These are phyloP conservation scores for Rousettus leschenaultii DNA, from an alignment of 2,113 vertebrate genomes.

Conservation along the genomic window DNA sequence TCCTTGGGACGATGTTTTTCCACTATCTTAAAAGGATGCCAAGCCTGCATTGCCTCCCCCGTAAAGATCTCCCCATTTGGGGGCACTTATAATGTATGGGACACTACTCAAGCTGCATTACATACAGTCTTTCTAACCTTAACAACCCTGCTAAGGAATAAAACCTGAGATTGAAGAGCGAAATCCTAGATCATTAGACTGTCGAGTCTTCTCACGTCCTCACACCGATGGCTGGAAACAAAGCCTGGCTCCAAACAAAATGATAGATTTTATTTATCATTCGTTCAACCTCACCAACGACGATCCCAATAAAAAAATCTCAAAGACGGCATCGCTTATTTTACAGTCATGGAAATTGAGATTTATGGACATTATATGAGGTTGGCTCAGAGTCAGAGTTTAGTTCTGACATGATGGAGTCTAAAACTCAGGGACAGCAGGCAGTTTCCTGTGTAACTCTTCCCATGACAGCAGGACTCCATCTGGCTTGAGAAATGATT, in stretches of 20 bases:
- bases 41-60: accelerated
- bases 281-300: neutral
- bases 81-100: too few species aligned
- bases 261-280: neutral
- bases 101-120: neutral
- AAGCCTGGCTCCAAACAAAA: neutral
- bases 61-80: neutral
- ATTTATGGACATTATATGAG: neutral
- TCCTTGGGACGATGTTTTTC: neutral
- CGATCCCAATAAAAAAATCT: too few species aligned
- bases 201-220: neutral
- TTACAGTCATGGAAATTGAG: neutral
- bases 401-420: neutral
- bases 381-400: neutral
- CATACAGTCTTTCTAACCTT: neutral
- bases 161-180: neutral
- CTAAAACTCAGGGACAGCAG: neutral
- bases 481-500: constrained; percentile 56
- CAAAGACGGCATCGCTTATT: neutral
- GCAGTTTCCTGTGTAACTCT: neutral
- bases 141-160: neutral
- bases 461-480: neutral
- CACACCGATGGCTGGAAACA: neutral
- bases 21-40: neutral
- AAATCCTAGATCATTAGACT: neutral